phyloP scores from a whole-genome alignment of 2,888 invertebrate genomes.

The Pollenia griseotomentosa region DNA sequence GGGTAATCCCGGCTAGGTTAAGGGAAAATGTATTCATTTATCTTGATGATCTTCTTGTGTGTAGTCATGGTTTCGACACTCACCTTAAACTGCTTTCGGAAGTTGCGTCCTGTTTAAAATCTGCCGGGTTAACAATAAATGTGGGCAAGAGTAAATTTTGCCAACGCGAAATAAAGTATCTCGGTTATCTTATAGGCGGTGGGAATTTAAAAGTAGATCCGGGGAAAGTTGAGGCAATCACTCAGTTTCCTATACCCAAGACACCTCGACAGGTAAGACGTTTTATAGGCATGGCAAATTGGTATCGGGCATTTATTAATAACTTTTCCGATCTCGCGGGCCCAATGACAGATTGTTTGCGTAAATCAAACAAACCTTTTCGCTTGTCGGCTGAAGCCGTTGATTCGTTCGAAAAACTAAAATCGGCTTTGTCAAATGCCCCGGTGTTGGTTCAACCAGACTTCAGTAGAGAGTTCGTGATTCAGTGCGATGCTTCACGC shows the following conservation, averaged over 20 bases:
- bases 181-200: slow-evolving; percentile 48
- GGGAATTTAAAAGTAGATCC: slow-evolving; percentile 45
- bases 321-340: slow-evolving; percentile 11
- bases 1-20: slow-evolving; percentile 32
- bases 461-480: neutral
- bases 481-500: neutral
- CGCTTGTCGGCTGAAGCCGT: neutral
- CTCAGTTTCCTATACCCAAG: slow-evolving; percentile 52
- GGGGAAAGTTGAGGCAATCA: slow-evolving; percentile 28
- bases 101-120: neutral
- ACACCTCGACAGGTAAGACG: slow-evolving; percentile 30
- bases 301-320: neutral
- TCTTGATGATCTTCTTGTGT: slow-evolving; percentile 27
- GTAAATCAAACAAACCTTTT: neutral
- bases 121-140: slow-evolving; percentile 56
- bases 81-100: slow-evolving; percentile 7
- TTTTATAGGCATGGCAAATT: slow-evolving; percentile 2
- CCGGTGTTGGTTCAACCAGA: neutral
- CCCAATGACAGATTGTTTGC: neutral
- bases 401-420: neutral
- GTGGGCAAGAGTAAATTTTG: slow-evolving; percentile 34
- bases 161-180: slow-evolving; percentile 33
- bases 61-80: slow-evolving; percentile 15
- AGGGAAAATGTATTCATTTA: slow-evolving; percentile 39
- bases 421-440: neutral